phyloP scores from a whole-genome alignment of 2,797 vertebrate genomes.

The Rhabdomys pumilio region DNA sequence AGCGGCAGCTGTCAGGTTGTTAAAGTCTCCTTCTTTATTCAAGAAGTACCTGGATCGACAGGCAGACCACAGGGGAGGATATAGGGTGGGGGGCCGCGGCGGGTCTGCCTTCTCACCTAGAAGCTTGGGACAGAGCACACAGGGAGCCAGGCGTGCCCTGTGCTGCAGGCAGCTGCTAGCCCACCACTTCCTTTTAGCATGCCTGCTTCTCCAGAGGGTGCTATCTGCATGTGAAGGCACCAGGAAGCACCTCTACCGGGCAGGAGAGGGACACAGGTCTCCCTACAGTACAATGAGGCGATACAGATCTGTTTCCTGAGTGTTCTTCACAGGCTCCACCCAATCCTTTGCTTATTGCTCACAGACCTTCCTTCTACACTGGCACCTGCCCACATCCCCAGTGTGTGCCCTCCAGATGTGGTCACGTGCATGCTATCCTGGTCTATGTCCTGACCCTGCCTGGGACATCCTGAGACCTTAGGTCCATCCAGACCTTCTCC shows the following conservation, averaged over 20 bases:
- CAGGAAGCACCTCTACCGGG: no score
- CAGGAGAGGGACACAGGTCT: no score
- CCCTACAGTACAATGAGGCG: no score
- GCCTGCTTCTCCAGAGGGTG: background rate
- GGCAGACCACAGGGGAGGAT: accelerated
- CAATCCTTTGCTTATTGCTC: background rate
- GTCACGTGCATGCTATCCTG: background rate
- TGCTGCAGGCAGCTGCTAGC: background rate
- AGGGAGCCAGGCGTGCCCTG: background rate
- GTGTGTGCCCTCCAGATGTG: background rate
- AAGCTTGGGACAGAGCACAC: background rate
- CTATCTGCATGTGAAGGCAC: background rate
- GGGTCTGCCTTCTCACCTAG: background rate
- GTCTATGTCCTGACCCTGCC: background rate
- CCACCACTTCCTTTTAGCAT: background rate
- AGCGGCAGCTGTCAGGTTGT: conserved; percentile 93
- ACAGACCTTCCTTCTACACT: background rate
- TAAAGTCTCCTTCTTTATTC: conserved; percentile 97
- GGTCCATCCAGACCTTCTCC: background rate
- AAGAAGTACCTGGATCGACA: conserved; percentile 93
- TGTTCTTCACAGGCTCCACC: no score
- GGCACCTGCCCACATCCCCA: no score
- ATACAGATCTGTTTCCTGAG: background rate
- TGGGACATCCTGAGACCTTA: background rate
- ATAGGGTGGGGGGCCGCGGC: background rate